These are phyloP conservation scores for Dicroscelio sp. DNA, from an alignment of 2,888 invertebrate genomes.

Conservation along the genomic window DNA sequence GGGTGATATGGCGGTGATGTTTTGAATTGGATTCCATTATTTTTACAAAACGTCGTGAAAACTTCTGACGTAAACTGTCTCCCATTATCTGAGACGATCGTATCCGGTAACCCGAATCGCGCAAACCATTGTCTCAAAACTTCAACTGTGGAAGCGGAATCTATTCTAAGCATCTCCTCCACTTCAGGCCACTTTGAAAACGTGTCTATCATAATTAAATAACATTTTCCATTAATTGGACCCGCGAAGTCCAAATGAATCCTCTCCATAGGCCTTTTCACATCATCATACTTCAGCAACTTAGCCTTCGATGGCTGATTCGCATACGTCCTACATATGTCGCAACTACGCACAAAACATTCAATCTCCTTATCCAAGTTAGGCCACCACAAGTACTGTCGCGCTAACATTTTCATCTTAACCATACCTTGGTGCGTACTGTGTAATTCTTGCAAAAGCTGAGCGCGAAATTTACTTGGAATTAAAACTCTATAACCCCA, in stretches of 20 bases:
- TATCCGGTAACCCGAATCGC: slow-evolving; percentile 71
- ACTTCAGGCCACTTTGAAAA: slow-evolving; percentile 84
- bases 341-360: slow-evolving; percentile 57
- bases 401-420: slow-evolving; percentile 85
- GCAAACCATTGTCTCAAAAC: slow-evolving; percentile 76
- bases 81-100: slow-evolving; percentile 80
- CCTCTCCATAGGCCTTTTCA: slow-evolving; percentile 75
- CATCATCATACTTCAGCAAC: slow-evolving; percentile 73
- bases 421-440: slow-evolving; percentile 83
- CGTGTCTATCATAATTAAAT: slow-evolving; percentile 80
- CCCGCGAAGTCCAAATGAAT: slow-evolving; percentile 81
- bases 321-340: slow-evolving; percentile 68
- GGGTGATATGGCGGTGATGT: slow-evolving; percentile 73
- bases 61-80: slow-evolving; percentile 66
- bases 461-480: slow-evolving; percentile 76
- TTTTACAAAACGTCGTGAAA: slow-evolving; percentile 66
- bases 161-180: slow-evolving; percentile 67
- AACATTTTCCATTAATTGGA: slow-evolving; percentile 74
- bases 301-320: slow-evolving; percentile 74
- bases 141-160: slow-evolving; percentile 61
- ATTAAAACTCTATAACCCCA: slow-evolving; percentile 86
- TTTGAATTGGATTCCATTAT: slow-evolving; percentile 43
- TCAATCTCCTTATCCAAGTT: slow-evolving; percentile 83
- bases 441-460: slow-evolving; percentile 84
- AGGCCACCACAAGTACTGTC: slow-evolving; percentile 86